Percentiles rank a stretch among this genome's conserved stretches.
Conservation (phyloP, 2,113 vertebrate species). For the chimpanzee (Pan troglodytes) region NHGRI_mPanTro3-v2.1_pri NC_072402.2:42932501-42933000, state of each 20-base stretch:
- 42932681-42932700: too few relatives aligned
- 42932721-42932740: not conserved
- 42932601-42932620: too few relatives aligned
- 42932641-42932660: too few relatives aligned
- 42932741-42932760: not conserved
- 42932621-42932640: too few relatives aligned
- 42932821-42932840: not conserved
- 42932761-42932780: not conserved
- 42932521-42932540: conserved; percentile 28
- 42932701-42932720: too few relatives aligned
- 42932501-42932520: conserved; percentile 31
- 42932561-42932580: too few relatives aligned
- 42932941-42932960: not conserved
- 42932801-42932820: not conserved
- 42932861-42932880: not conserved
- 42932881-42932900: not conserved
- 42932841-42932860: not conserved
- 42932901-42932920: not conserved
- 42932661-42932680: too few relatives aligned
- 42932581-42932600: too few relatives aligned
- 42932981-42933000: too few relatives aligned
- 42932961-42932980: not conserved
- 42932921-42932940: not conserved
- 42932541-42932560: not conserved
- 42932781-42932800: conserved; percentile 38